Evolutionary conservation across 2,888 invertebrate species (phyloP), one percentile per base, ranked within the genome.

Genomic region (Diplazon laetatorius): DNA sequence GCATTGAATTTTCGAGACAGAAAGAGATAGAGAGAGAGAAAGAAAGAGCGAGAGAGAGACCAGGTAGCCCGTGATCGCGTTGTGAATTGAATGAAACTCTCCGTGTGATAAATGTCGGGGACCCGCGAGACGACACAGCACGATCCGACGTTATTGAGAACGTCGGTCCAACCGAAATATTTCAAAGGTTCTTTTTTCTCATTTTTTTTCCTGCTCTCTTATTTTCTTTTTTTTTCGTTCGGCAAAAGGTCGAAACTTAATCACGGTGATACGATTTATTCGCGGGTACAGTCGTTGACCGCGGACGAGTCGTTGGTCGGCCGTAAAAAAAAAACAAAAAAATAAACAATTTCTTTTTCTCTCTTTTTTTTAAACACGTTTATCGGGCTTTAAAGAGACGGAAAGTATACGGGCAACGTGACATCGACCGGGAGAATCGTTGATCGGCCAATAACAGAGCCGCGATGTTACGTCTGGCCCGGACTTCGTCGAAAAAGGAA

Each of bases 31-130:
- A n/a, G n/a, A n/a, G n/a, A n/a, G n/a, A n/a, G n/a, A n/a, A n/a
- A n/a, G n/a, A n/a, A n/a, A n/a, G n/a, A n/a, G n/a, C n/a, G n/a
- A n/a, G n/a, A n/a, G 9, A 30, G 55, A 55, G 55, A 35, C 30
- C 14, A 30, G n/a, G 50, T 50, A 16, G 37, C 57, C 46, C 30
- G 30, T n/a, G n/a, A n/a, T 30, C 30, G 30, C 30, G 39, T 73
- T 65, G 52, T 65, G 59, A 66, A 74, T 74, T 74, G 73, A 74
- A 74, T 74, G 73, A 74, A 74, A 74, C 48, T 30, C 39, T 10
- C 48, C n/a, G 73, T 74, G 66, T 66, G 66, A 74, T 59, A 74
- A 5, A 6, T 74, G 66, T 66, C 18, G 60, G 46, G 39, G 25
- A 8, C 25, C 22, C 60, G 18, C 37, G 59, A 39, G 42, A 20